phyloP scores from a whole-genome alignment of 2,113 vertebrate genomes.

The Lethenteron reissneri region DNA sequence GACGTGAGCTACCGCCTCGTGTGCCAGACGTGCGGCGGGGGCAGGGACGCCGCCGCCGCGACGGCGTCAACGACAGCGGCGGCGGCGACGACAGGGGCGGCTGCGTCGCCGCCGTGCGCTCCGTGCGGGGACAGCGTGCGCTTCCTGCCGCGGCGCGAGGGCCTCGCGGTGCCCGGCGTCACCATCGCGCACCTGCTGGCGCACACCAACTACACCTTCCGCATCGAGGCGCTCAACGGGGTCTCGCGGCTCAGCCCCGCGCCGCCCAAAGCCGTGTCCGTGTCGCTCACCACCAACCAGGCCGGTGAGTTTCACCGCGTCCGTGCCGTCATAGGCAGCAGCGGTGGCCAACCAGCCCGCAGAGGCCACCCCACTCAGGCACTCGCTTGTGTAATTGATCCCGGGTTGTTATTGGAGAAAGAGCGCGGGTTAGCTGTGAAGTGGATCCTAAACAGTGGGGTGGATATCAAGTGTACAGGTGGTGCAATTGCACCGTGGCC shows the following conservation, averaged over 20 bases:
- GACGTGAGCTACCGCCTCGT: constrained; percentile 72
- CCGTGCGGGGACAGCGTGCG: constrained; percentile 51
- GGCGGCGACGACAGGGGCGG: too few species aligned
- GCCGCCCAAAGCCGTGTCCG: constrained; percentile 54
- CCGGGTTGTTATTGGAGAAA: too few species aligned
- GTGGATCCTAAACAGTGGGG: too few species aligned
- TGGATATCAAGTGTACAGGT: too few species aligned
- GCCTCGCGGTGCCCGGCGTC: constrained; percentile 67
- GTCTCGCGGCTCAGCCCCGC: constrained; percentile 44
- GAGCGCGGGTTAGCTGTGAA: too few species aligned
- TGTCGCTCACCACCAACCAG: constrained; percentile 93
- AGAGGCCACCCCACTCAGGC: too few species aligned
- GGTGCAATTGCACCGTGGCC: too few species aligned
- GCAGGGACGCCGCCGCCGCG: too few species aligned
- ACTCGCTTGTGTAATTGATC: too few species aligned
- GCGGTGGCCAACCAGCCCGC: too few species aligned
- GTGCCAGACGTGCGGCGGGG: constrained; percentile 52
- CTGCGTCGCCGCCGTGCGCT: constrained; percentile 32
- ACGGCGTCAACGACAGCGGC: too few species aligned
- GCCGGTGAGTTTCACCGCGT: constrained; percentile 38
- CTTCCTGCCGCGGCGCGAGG: constrained; percentile 55
- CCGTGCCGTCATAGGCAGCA: too few species aligned
- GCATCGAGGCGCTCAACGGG: constrained; percentile 69
- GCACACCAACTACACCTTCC: constrained; percentile 94
- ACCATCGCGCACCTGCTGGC: constrained; percentile 73